Base-by-base conservation (phyloP, 2,797 vertebrate species). In the Catharus ustulatus region DNA sequence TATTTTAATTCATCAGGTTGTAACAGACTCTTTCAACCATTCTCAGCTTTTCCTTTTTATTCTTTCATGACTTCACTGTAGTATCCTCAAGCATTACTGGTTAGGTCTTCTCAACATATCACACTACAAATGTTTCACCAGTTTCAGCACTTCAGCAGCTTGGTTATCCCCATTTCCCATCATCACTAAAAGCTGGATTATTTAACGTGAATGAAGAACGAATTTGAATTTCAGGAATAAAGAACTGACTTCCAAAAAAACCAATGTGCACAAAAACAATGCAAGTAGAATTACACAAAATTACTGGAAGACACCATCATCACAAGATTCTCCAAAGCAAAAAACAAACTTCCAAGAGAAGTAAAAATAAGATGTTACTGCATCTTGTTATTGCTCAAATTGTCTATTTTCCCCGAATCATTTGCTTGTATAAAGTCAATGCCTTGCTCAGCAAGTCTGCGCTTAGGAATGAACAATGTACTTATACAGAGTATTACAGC, bases 261-360 rank as follows among this genome's bases (percentile, higher is more conserved):
- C 0, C 4, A 68, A 14, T 0, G 0, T 13, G 27, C 29, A 46
- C 12, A 57, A 58, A 76, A 84, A 75, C 15, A 17, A 15, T 4
- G 17, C 24, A 75, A 64, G 9, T 27, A 54, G n/a, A 64, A 27
- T 20, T 16, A 68, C 2, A 42, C 9, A 62, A 62, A 76, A 87
- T 42, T 61, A 68, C 30, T 8, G 3, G 11, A 54, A 80, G 38
- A 61, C 23, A 55, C 59, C 14, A 48, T 34, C 21, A 9, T 38
- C 66, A 71, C 7, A 68, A 74, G 40, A 68, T 52, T 51, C 3
- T 51, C 13, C 30, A 58, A 74, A 82, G 21, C 24, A 81, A 87
- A 86, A 26, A 66, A 9, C 1, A 73, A 71, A 16, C 15, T 29
- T 59, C 5, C 17, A 55, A 32, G 24, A 51, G 13, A 89, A 84